phyloP scores from a whole-genome alignment of 2,797 vertebrate genomes.

The Pygocentrus nattereri region DNA sequence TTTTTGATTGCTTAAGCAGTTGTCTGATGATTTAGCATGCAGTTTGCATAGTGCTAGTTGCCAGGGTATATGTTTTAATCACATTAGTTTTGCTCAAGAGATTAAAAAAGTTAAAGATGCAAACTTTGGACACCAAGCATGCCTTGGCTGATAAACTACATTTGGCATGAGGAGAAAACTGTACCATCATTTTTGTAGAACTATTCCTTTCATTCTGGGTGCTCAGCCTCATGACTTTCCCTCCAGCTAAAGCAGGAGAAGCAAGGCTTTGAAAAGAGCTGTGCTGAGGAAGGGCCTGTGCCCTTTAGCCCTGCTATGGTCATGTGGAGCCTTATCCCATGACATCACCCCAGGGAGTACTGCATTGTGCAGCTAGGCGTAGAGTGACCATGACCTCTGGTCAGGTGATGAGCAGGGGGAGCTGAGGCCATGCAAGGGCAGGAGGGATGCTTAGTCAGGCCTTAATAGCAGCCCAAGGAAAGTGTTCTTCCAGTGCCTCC shows the following conservation, averaged over 20 bases:
- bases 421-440: not conserved
- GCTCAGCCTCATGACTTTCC: conserved; percentile 41
- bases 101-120: not conserved
- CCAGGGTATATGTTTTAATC: too few relatives aligned
- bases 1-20: too few relatives aligned
- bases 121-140: not conserved
- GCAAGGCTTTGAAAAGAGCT: conserved; percentile 30
- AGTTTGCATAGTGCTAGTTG: too few relatives aligned
- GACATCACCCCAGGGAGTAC: conserved; percentile 45
- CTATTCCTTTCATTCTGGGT: conserved; percentile 58
- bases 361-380: not conserved
- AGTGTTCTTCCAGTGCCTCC: not conserved
- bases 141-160: not conserved
- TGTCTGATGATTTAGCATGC: too few relatives aligned
- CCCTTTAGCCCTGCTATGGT: conserved; percentile 17
- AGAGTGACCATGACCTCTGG: not conserved
- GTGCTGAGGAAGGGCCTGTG: not conserved
- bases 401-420: conserved; percentile 33
- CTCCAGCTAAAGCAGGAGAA: conserved; percentile 28
- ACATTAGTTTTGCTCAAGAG: not conserved
- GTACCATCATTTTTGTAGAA: not conserved
- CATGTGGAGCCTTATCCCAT: conserved; percentile 48
- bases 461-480: not conserved
- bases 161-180: not conserved
- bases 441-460: not conserved